phyloP scores from a whole-genome alignment of 2,888 invertebrate genomes.

The Sarcophaga carnaria region DNA sequence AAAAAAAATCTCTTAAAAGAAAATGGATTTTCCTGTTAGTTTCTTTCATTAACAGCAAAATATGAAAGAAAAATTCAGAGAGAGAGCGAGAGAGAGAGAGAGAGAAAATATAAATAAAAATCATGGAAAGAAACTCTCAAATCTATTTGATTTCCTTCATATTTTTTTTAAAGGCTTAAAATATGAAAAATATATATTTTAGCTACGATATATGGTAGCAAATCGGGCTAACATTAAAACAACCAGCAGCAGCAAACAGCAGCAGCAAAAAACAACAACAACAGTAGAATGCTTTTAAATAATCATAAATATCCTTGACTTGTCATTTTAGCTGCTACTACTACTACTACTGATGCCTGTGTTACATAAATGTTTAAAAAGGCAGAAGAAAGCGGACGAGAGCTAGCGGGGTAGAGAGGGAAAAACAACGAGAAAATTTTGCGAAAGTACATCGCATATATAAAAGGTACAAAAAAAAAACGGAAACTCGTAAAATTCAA shows the following conservation, averaged over 20 bases:
- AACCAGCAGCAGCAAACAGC: too few species aligned
- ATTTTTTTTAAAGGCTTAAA: background rate
- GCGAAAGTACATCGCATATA: background rate
- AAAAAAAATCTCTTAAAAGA: too few species aligned
- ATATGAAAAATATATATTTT: background rate
- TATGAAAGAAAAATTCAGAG: too few species aligned
- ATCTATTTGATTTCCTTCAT: background rate
- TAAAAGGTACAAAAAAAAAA: constrained; percentile 35
- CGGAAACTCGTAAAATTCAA: constrained; percentile 54
- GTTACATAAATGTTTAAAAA: constrained; percentile 13
- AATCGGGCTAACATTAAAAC: constrained; percentile 19
- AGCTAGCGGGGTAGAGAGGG: background rate
- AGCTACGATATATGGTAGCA: background rate
- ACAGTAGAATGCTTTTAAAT: constrained; percentile 49
- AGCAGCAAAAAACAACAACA: background rate
- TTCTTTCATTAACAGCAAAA: background rate
- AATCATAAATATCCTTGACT: constrained; percentile 67
- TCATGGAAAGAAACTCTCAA: background rate
- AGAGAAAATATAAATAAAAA: background rate
- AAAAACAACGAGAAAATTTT: background rate
- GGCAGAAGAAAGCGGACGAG: too few species aligned
- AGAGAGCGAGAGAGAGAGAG: background rate
- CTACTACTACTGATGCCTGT: constrained; percentile 45
- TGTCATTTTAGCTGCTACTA: constrained; percentile 44
- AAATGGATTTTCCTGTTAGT: background rate